Evolutionary conservation across 2,888 invertebrate genomes (phyloP).

Genomic region (Oscheius sp.): DNA sequence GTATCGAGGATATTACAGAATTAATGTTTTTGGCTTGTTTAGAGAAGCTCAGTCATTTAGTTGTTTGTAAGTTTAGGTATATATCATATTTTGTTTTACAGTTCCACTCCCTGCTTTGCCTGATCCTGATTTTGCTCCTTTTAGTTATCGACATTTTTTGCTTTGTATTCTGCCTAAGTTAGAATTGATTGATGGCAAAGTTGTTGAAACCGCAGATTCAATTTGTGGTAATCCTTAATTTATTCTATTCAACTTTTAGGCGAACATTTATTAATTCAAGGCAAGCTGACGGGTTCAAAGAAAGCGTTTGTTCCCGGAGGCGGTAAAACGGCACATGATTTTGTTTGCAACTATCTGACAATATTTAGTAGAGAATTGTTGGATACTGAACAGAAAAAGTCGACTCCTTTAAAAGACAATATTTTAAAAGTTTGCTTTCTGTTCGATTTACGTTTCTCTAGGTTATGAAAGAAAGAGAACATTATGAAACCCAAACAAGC

Average conservation of each 20-base stretch:
- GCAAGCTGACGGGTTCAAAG: conserved; percentile 6
- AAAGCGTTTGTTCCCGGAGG: neutral
- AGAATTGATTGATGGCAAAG: neutral
- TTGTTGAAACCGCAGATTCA: neutral
- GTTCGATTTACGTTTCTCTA: neutral
- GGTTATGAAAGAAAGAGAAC: neutral
- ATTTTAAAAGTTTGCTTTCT: neutral
- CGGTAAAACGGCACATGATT: conserved; percentile 1
- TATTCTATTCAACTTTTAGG: neutral
- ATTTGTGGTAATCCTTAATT: neutral
- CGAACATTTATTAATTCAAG: neutral
- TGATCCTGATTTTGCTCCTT: neutral
- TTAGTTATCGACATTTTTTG: conserved; percentile 6
- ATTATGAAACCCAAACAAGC: neutral
- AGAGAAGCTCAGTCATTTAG: neutral
- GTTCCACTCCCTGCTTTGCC: neutral
- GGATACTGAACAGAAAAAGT: neutral
- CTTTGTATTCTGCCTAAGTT: conserved; percentile 15
- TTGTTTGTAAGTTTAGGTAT: neutral
- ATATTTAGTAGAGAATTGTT: neutral
- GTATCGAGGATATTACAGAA: conserved; percentile 5
- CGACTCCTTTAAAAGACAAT: conserved; percentile 4
- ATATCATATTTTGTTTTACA: neutral
- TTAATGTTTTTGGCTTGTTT: neutral
- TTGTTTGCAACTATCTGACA: conserved; percentile 6